phyloP scores from a whole-genome alignment of 2,797 vertebrate species.

The Arctocebus calabarensis region DNA sequence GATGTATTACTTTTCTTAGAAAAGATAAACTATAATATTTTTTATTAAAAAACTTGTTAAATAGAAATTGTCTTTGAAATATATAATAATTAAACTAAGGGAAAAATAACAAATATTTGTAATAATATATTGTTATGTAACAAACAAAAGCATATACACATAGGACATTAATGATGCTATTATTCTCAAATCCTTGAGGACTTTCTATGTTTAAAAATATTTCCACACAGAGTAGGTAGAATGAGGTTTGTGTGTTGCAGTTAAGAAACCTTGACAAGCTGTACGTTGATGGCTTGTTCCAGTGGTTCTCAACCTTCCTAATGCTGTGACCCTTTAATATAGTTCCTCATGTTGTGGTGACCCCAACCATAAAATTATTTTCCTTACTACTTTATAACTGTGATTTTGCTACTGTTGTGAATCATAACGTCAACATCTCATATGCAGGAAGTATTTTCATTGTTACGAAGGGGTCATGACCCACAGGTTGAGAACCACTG shows the following conservation, averaged over 20 bases:
- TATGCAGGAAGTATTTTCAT: too few species aligned
- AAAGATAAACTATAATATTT: background rate
- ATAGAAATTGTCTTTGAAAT: background rate
- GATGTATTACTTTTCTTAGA: constrained; percentile 13
- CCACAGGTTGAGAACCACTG: background rate
- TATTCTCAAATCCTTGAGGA: constrained; percentile 2
- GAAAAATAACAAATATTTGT: constrained; percentile 21
- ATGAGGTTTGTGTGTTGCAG: constrained; percentile 32
- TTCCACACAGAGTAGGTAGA: background rate
- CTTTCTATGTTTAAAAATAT: background rate
- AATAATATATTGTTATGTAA: background rate
- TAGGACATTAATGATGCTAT: background rate
- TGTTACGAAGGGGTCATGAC: too few species aligned
- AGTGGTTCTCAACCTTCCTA: too few species aligned
- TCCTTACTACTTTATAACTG: too few species aligned
- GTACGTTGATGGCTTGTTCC: background rate
- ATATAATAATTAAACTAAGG: background rate
- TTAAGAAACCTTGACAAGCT: constrained; percentile 10
- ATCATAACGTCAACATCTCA: too few species aligned
- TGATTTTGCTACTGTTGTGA: too few species aligned
- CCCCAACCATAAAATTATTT: too few species aligned
- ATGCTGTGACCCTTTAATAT: too few species aligned
- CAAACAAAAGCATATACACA: background rate
- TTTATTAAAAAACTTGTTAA: background rate
- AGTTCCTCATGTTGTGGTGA: too few species aligned